Evolutionary conservation across 2,888 invertebrate species (phyloP).

Genomic region (Hydrotaea diabolus): DNA sequence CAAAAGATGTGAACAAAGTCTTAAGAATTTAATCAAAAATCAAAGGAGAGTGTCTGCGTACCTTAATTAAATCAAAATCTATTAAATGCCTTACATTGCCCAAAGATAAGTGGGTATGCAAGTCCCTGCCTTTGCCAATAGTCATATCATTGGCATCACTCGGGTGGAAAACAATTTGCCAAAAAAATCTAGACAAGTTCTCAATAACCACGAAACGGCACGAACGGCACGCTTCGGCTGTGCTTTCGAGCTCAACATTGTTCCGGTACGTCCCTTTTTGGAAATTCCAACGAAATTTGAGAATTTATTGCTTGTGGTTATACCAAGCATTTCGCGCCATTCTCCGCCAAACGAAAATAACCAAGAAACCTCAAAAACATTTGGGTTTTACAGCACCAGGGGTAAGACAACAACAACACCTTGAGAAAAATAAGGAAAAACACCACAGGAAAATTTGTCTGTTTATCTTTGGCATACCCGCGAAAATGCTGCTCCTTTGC

Average conservation of each 20-base stretch:
- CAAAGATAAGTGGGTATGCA: too few relatives aligned
- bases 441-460: not conserved
- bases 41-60: slow-evolving; percentile 8
- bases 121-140: not conserved
- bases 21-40: slow-evolving; percentile 33
- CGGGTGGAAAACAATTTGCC: not conserved
- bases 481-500: slow-evolving; percentile 8
- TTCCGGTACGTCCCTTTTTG: slow-evolving; percentile 12
- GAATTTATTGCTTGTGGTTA: slow-evolving; percentile 59
- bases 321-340: slow-evolving; percentile 9
- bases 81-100: slow-evolving; percentile 1
- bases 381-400: not conserved
- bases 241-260: not conserved
- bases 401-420: not conserved
- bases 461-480: slow-evolving; percentile 17
- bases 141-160: not conserved
- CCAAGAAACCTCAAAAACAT: slow-evolving; percentile 25
- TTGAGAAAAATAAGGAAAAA: not conserved
- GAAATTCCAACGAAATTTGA: slow-evolving; percentile 24
- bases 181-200: not conserved
- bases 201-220: not conserved
- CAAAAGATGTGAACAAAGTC: not conserved
- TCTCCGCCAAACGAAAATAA: not conserved
- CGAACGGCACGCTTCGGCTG: not conserved
- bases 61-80: slow-evolving; percentile 20